A percentile compares a stretch with the other conserved stretches of the same genome.
phyloP scores from a whole-genome alignment of 2,797 vertebrate species.

The Chelidonichthys spinosus region DNA sequence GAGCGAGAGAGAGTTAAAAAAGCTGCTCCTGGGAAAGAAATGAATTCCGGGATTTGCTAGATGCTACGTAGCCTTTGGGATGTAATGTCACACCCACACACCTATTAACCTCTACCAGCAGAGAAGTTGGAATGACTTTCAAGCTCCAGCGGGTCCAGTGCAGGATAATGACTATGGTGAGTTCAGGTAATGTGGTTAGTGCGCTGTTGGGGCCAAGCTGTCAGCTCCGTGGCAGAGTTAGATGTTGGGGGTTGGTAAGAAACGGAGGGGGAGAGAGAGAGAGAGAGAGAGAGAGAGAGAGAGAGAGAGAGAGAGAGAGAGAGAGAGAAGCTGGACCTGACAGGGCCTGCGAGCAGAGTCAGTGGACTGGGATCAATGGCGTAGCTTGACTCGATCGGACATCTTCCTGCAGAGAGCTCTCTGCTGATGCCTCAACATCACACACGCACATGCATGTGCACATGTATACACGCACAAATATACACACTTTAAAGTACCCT shows the following conservation, averaged over 20 bases:
- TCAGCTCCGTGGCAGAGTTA: constrained; percentile 69
- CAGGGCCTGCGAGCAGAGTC: constrained; percentile 67
- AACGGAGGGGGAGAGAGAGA: constrained; percentile 38
- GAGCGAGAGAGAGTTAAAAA: background rate
- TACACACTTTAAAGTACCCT: background rate
- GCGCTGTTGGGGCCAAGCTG: constrained; percentile 75
- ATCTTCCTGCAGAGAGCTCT: constrained; percentile 63
- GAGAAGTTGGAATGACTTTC: constrained; percentile 80
- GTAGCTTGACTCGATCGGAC: constrained; percentile 69
- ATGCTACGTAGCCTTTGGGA: constrained; percentile 61
- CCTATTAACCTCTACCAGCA: constrained; percentile 72
- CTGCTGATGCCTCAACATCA: constrained; percentile 37
- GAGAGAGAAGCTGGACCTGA: constrained; percentile 59
- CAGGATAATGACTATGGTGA: constrained; percentile 79
- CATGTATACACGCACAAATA: background rate
- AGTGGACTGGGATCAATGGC: constrained; percentile 60
- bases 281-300: constrained; percentile 25
- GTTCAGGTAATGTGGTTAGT: constrained; percentile 82
- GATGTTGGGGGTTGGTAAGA: constrained; percentile 39
- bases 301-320: constrained; percentile 18
- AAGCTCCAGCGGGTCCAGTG: constrained; percentile 73
- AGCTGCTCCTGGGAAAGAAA: constrained; percentile 55
- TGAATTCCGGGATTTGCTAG: constrained; percentile 67
- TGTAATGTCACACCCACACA: constrained; percentile 72
- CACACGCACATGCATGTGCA: constrained; percentile 9